phyloP scores from a whole-genome alignment of 2,888 invertebrate genomes.

The Trachelus tabidus region DNA sequence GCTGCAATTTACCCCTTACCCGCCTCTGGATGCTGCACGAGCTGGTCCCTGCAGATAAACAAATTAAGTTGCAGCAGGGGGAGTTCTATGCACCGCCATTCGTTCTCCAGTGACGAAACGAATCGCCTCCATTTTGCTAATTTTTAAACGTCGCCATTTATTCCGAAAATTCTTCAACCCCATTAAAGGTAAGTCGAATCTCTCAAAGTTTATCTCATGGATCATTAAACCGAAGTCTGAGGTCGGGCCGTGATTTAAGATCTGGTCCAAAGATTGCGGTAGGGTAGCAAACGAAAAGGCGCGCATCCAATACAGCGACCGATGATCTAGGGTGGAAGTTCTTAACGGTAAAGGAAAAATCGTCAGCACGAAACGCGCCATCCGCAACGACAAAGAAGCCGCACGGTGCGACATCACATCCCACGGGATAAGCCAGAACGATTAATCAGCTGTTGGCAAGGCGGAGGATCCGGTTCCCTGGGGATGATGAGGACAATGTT shows the following conservation, averaged over 20 bases:
- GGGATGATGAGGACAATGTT: slow-evolving; percentile 52
- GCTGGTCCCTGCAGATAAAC: slow-evolving; percentile 52
- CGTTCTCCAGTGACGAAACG: background rate
- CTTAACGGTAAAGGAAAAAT: slow-evolving; percentile 53
- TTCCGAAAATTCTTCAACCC: background rate
- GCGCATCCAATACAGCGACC: background rate
- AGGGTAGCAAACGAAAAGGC: background rate
- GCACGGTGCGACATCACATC: slow-evolving; percentile 54
- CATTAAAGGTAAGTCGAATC: background rate
- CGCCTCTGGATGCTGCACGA: slow-evolving; percentile 12
- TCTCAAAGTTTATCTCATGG: background rate
- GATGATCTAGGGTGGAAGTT: slow-evolving; percentile 9
- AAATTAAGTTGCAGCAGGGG: slow-evolving; percentile 58
- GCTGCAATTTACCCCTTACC: slow-evolving; percentile 53
- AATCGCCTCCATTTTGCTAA: background rate
- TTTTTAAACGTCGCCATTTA: background rate
- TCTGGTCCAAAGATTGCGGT: background rate
- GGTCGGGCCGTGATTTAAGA: background rate
- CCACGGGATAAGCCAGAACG: slow-evolving; percentile 57
- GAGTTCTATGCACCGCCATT: slow-evolving; percentile 29
- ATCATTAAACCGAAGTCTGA: background rate
- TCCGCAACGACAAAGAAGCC: slow-evolving; percentile 60
- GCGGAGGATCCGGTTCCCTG: slow-evolving; percentile 52
- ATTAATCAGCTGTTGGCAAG: slow-evolving; percentile 67
- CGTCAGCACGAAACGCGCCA: slow-evolving; percentile 50